Percentiles rank a stretch among this genome's conserved stretches.
phyloP scores from a whole-genome alignment of 2,888 invertebrate species.

The Drosophila tripunctata region DNA sequence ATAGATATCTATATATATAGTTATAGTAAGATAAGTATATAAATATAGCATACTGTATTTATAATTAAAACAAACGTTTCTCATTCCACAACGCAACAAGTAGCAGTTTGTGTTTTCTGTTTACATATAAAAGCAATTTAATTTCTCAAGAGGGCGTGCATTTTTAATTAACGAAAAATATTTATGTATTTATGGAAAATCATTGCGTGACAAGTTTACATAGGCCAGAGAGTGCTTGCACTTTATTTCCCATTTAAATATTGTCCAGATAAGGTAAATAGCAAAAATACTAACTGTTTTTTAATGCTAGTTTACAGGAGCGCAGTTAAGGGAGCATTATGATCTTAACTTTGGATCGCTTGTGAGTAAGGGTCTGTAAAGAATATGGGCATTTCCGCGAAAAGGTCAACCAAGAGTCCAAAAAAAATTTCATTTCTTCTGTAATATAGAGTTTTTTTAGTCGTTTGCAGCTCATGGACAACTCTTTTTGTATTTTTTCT shows the following conservation, averaged over 20 bases:
- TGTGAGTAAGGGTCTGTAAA: no score
- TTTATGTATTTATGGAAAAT: constrained; percentile 1
- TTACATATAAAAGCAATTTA: constrained; percentile 15
- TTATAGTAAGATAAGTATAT: background rate
- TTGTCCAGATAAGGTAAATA: background rate
- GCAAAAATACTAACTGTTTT: no score
- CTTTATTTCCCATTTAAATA: constrained; percentile 3
- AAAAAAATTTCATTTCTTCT: no score
- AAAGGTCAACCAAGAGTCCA: no score
- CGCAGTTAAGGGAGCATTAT: no score
- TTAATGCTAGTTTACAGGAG: no score
- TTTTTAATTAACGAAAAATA: constrained; percentile 15
- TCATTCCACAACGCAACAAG: constrained; percentile 27
- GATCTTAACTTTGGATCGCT: no score
- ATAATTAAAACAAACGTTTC: constrained; percentile 50
- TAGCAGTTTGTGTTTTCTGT: constrained; percentile 25
- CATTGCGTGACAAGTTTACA: constrained; percentile 3
- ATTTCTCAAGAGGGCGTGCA: constrained; percentile 10
- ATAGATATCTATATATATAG: constrained; percentile 20
- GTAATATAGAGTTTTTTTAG: no score
- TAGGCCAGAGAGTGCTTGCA: background rate
- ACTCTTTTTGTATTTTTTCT: no score
- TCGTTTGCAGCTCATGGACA: no score
- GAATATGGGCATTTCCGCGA: no score
- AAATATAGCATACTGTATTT: constrained; percentile 16